Conservation (phyloP, 2,888 invertebrate genomes). For the Melieria omissa region DNA sequence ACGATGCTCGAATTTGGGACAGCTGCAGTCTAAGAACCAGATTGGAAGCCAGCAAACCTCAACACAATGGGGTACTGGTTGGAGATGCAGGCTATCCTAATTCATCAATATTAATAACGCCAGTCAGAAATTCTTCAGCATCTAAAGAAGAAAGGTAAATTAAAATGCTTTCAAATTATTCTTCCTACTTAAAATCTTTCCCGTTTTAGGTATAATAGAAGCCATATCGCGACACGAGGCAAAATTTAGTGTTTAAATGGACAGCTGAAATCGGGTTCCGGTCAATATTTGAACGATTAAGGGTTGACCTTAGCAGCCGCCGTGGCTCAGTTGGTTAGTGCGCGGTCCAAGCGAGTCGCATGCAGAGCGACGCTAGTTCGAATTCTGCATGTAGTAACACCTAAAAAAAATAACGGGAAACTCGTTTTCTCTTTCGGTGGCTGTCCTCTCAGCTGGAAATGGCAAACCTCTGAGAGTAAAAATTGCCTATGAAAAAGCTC, state of each 20-base stretch:
- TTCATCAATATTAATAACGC: conserved; percentile 33
- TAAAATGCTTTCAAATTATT: background rate
- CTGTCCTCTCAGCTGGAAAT: too few species aligned
- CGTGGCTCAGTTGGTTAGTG: too few species aligned
- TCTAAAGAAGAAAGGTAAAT: conserved; percentile 32
- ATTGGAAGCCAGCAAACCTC: conserved; percentile 22
- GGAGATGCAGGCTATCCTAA: conserved; percentile 35
- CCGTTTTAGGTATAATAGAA: conserved; percentile 26
- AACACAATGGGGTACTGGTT: conserved; percentile 35
- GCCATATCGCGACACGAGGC: conserved; percentile 22
- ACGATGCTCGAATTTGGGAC: conserved; percentile 31
- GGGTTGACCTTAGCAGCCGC: too few species aligned
- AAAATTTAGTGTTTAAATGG: conserved; percentile 34
- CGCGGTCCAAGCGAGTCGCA: too few species aligned
- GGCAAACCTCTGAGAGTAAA: too few species aligned
- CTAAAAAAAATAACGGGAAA: too few species aligned
- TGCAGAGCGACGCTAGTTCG: too few species aligned
- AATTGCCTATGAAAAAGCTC: too few species aligned
- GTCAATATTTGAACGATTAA: conserved; percentile 33
- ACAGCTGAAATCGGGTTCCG: conserved; percentile 30
- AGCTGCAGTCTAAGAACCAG: background rate
- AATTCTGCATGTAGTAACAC: too few species aligned
- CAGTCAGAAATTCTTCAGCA: conserved; percentile 34
- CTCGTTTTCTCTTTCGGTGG: too few species aligned
- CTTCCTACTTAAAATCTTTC: background rate